Evolutionary conservation across 2,113 vertebrate species (phyloP), one percentile per base, ranked within the genome.

Genomic region (Loxodonta africana): DNA sequence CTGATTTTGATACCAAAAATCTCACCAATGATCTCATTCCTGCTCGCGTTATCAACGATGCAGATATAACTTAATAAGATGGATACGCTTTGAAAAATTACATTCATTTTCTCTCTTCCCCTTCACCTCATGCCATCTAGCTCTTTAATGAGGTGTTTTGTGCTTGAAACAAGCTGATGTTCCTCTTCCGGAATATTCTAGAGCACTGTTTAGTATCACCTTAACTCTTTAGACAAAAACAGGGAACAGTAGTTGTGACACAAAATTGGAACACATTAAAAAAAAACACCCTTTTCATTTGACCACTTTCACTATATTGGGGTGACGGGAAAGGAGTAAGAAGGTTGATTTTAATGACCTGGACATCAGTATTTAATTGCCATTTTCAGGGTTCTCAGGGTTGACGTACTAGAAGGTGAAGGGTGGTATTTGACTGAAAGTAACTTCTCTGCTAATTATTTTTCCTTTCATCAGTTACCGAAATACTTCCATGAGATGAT

Each of bases 181-280:
- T 95, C 23, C 57, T 81, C 33, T 90, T 73, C 91, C 51, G 85
- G n/a, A 96, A 80, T 93, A 86, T 93, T 95, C 53, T 91, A 73
- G 65, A 89, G 46, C 46, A 94, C 2, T 90, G 3, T 78, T 89
- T 76, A 69, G 1, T n/a, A 73, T 95, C 57, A 88, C 21, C 94
- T 92, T 37, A 93, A 86, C 46, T 90, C 74, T 69, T 91, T 37
- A 88, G 44, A 84, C 8, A 51, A 89, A 96, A 96, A 76, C 0
- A 91, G 28, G 26, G 78, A 86, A 81, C 8, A 85, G 3, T 91
- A 78, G 86, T 63, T 28, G n/a, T 65, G n/a, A 90, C 67, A 92
- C n/a, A 93, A 74, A 83, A 53, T 0, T 83, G 20, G 46, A 92
- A 90, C 6, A 94, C 51, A 88, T 20, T 18, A 73, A n/a, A 73